phyloP scores from a whole-genome alignment of 1,140 invertebrate species.

The Bombus confusus region DNA sequence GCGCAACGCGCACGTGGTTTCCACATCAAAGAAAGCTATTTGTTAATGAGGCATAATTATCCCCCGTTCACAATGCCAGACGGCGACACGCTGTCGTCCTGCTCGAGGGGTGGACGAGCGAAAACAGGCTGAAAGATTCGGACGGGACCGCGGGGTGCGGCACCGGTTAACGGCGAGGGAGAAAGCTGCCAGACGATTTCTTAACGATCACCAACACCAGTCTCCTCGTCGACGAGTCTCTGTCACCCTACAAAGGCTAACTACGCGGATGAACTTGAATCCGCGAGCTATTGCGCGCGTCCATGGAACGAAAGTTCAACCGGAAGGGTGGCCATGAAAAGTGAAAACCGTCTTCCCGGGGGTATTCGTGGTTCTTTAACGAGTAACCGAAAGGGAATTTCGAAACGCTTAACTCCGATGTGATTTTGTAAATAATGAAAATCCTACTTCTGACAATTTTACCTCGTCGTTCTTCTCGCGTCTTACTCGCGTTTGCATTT shows the following conservation, averaged over 20 bases:
- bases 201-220: slow-evolving; percentile 21
- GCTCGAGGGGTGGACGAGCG: slow-evolving; percentile 5
- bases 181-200: slow-evolving; percentile 34
- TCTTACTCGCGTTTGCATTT: too few relatives aligned
- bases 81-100: slow-evolving; percentile 44
- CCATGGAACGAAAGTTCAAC: slow-evolving; percentile 17
- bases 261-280: slow-evolving; percentile 45
- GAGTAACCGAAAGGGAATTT: not conserved
- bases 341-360: not conserved
- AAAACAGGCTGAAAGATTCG: slow-evolving; percentile 49
- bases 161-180: not conserved
- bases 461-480: not conserved
- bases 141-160: not conserved
- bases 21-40: slow-evolving; percentile 75
- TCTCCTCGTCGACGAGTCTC: not conserved
- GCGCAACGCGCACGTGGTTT: slow-evolving; percentile 59
- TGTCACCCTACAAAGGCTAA: not conserved
- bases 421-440: not conserved
- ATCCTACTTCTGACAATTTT: not conserved
- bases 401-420: not conserved
- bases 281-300: not conserved
- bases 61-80: slow-evolving; percentile 59
- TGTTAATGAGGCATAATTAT: slow-evolving; percentile 77
- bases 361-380: not conserved
- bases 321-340: not conserved